Percentiles rank a stretch among this genome's conserved stretches.
phyloP scores from a whole-genome alignment of 1,140 invertebrate species.

The Trissolcus basalis region DNA sequence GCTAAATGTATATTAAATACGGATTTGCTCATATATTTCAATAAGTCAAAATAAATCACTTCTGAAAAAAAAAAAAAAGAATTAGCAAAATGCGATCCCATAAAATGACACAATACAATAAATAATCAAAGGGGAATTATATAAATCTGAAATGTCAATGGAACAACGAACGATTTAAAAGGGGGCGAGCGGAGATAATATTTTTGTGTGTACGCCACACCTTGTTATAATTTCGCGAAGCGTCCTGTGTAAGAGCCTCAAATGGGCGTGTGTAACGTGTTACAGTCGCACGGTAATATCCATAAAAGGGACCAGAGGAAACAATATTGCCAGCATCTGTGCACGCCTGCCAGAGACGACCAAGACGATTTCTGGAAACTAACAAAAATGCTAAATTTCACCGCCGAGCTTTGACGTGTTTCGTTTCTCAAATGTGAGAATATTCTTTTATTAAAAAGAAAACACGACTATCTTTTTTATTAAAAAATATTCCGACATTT shows the following conservation, averaged over 20 bases:
- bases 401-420: not conserved
- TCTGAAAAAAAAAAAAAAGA: no score
- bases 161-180: slow-evolving; percentile 32
- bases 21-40: no score
- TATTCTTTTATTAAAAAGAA: no score
- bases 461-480: no score
- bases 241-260: slow-evolving; percentile 46
- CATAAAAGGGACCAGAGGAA: slow-evolving; percentile 73
- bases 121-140: not conserved
- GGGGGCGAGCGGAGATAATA: slow-evolving; percentile 27
- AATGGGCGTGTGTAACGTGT: slow-evolving; percentile 51
- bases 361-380: slow-evolving; percentile 48
- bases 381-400: slow-evolving; percentile 45
- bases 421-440: no score
- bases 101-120: no score
- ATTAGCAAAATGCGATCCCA: no score
- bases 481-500: no score
- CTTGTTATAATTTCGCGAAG: slow-evolving; percentile 55
- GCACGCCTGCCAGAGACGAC: slow-evolving; percentile 48
- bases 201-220: slow-evolving; percentile 41
- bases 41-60: no score
- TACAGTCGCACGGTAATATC: slow-evolving; percentile 69
- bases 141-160: slow-evolving; percentile 40
- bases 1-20: no score
- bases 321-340: slow-evolving; percentile 74